Percentiles rank a stretch among this genome's conserved stretches.
phyloP scores from a whole-genome alignment of 2,888 invertebrate genomes.

The Embidobia sp. region DNA sequence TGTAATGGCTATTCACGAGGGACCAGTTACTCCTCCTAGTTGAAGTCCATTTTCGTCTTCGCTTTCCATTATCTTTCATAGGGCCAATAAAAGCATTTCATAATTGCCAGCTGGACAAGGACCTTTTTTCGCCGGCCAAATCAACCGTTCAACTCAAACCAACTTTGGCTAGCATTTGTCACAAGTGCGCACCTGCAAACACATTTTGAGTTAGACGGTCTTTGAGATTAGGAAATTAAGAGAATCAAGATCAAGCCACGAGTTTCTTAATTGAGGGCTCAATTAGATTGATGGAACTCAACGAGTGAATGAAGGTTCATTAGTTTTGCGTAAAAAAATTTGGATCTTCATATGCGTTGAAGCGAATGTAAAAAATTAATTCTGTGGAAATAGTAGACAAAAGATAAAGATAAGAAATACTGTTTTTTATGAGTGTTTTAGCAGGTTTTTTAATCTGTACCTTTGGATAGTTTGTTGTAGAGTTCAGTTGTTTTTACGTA shows the following conservation, averaged over 20 bases:
- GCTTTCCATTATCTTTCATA: constrained; percentile 48
- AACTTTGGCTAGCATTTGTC: constrained; percentile 34
- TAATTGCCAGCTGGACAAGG: constrained; percentile 33
- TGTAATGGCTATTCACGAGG: constrained; percentile 64
- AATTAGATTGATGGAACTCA: too few relatives aligned
- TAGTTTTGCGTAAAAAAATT: too few relatives aligned
- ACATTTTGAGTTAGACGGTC: not conserved
- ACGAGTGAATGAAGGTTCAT: too few relatives aligned
- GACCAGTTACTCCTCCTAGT: constrained; percentile 57
- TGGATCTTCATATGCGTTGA: too few relatives aligned
- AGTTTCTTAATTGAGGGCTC: not conserved
- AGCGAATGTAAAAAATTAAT: too few relatives aligned
- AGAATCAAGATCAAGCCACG: not conserved
- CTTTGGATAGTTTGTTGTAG: too few relatives aligned
- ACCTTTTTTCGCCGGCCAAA: not conserved
- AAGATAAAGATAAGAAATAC: too few relatives aligned
- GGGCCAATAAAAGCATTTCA: constrained; percentile 23
- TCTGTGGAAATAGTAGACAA: too few relatives aligned
- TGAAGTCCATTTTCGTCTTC: constrained; percentile 51
- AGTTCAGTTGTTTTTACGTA: too few relatives aligned
- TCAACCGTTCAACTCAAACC: not conserved
- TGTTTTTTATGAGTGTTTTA: too few relatives aligned
- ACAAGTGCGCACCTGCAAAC: constrained; percentile 35
- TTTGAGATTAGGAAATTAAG: constrained; percentile 6
- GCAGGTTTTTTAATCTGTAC: too few relatives aligned